A percentile compares a stretch with the other conserved stretches of the same genome.
Evolutionary conservation across 53 echinoderm and acorn worm genomes (phyloP).

Genomic region (Zoroaster sp.): DNA sequence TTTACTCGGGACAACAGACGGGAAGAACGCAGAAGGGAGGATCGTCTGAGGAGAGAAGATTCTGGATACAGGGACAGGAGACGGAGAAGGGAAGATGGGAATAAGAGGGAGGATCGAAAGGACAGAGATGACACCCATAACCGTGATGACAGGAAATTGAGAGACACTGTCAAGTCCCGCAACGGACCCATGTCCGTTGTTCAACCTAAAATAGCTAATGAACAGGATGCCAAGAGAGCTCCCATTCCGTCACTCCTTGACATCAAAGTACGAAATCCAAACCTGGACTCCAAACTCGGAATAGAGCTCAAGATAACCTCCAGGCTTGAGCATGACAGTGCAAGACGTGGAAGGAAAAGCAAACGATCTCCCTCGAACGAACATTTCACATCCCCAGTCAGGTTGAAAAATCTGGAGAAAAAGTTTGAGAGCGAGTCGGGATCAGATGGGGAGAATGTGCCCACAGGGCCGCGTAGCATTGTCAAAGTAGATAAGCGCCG

Average conservation of each 20-base stretch:
- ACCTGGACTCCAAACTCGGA: background rate
- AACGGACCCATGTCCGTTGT: slow-evolving; percentile 32
- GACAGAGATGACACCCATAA: slow-evolving; percentile 31
- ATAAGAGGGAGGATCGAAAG: slow-evolving; percentile 19
- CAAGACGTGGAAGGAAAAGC: background rate
- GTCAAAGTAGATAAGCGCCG: slow-evolving; percentile 63
- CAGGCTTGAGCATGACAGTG: background rate
- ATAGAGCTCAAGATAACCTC: background rate
- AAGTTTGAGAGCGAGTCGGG: slow-evolving; percentile 65
- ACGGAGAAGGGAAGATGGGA: slow-evolving; percentile 29
- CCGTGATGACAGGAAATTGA: slow-evolving; percentile 16
- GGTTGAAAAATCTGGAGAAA: slow-evolving; percentile 28
- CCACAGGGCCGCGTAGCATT: slow-evolving; percentile 58
- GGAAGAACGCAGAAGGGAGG: slow-evolving; percentile 10
- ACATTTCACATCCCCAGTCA: background rate
- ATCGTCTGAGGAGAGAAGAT: slow-evolving; percentile 7
- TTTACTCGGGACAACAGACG: background rate
- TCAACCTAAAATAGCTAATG: background rate
- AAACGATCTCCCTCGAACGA: background rate
- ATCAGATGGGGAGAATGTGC: slow-evolving; percentile 52
- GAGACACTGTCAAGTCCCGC: background rate
- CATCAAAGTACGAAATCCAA: slow-evolving; percentile 45
- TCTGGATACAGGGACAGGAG: slow-evolving; percentile 4
- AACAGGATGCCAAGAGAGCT: background rate
- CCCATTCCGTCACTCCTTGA: slow-evolving; percentile 44